These are phyloP conservation scores for Flexamia atlantica DNA, from an alignment of 2,888 invertebrate genomes.

Conservation along the genomic window DNA sequence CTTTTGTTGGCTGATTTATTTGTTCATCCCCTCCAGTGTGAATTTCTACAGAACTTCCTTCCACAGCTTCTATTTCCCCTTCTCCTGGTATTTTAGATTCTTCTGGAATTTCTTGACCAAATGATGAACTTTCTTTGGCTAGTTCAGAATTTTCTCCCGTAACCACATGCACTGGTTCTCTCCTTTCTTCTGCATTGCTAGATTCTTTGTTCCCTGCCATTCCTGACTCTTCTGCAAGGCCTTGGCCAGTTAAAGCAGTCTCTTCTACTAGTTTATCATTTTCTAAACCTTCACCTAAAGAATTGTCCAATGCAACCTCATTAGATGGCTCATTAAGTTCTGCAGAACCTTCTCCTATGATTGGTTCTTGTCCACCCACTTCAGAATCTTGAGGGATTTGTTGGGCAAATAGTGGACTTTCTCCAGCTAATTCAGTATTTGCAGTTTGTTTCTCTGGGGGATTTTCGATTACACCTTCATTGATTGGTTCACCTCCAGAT, in stretches of 20 bases:
- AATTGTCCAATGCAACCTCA: not conserved
- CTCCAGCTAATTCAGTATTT: not conserved
- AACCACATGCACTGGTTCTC: too few relatives aligned
- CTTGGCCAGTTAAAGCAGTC: not conserved
- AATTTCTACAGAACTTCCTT: not conserved
- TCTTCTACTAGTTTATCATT: not conserved
- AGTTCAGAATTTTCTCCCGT: not conserved
- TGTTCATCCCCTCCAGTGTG: not conserved
- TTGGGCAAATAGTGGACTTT: not conserved
- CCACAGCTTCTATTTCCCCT: not conserved
- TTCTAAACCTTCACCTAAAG: not conserved
- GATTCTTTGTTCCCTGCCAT: not conserved
- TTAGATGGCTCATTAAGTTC: not conserved
- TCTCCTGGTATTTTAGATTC: not conserved
- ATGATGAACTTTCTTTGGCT: not conserved
- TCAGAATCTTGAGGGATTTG: not conserved
- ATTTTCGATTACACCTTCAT: not conserved
- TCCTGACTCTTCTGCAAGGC: not conserved
- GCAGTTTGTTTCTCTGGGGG: not conserved
- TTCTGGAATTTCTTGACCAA: slow-evolving; percentile 10
- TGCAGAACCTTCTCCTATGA: not conserved
- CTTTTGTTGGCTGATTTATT: not conserved
- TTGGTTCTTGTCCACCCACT: not conserved
- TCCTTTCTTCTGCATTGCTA: not conserved
- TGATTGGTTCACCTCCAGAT: not conserved